Conservation (phyloP, 37 sponge, comb jelly and placozoan genomes). For the Agelas oroides region DNA sequence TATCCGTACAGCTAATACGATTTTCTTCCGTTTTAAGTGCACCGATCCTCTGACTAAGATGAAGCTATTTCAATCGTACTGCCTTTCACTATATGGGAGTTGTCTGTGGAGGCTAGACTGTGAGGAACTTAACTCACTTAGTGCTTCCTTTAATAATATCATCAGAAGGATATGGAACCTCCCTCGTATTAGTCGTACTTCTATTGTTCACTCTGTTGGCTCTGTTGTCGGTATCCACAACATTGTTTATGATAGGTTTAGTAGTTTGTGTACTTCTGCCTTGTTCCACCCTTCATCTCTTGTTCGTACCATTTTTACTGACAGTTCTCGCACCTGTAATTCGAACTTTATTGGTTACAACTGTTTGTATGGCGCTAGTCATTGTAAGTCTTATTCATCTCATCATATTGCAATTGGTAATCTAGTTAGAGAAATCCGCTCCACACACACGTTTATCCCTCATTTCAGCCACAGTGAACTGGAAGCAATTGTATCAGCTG, state of each 20-base stretch:
- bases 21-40: not conserved
- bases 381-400: too few species aligned
- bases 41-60: not conserved
- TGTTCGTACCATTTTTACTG: not conserved
- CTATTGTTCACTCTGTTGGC: constrained; percentile 1
- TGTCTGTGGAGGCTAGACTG: not conserved
- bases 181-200: not conserved
- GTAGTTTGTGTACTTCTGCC: not conserved
- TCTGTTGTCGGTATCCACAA: not conserved
- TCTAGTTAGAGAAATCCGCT: too few species aligned
- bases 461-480: too few species aligned
- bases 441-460: too few species aligned
- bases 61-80: not conserved
- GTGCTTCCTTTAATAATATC: constrained; percentile 1
- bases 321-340: not conserved
- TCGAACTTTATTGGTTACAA: not conserved
- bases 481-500: too few species aligned
- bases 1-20: not conserved
- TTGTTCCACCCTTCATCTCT: not conserved
- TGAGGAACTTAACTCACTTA: not conserved
- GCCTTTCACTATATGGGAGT: not conserved
- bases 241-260: not conserved
- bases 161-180: constrained; percentile 6
- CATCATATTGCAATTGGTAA: too few species aligned
- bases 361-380: not conserved